A percentile compares a stretch with the other conserved stretches of the same genome.
These are phyloP conservation scores for Eugnorisma glareosa DNA, from an alignment of 2,888 invertebrate genomes.

Conservation along the genomic window DNA sequence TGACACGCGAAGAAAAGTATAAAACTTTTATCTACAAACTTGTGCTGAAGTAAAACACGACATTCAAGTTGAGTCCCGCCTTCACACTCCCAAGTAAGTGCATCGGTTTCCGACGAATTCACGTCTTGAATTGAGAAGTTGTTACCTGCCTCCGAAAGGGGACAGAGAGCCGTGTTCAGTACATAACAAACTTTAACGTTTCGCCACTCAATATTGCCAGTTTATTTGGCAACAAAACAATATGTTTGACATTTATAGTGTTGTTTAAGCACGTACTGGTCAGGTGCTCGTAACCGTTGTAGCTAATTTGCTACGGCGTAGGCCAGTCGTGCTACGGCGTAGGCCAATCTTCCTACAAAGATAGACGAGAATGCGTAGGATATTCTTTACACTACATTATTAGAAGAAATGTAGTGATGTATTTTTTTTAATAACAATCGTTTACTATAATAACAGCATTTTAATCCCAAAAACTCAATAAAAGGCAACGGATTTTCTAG, in stretches of 20 bases:
- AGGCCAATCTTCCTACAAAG: background rate
- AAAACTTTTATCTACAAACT: slow-evolving; percentile 42
- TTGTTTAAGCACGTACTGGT: slow-evolving; percentile 2
- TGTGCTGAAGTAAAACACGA: slow-evolving; percentile 35
- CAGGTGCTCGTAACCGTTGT: background rate
- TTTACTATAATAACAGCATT: background rate
- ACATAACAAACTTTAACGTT: slow-evolving; percentile 46
- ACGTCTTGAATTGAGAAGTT: slow-evolving; percentile 58
- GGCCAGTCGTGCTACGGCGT: background rate
- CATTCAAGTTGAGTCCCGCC: slow-evolving; percentile 39
- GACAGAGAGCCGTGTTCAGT: slow-evolving; percentile 33
- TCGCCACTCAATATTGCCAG: slow-evolving; percentile 20
- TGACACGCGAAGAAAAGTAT: slow-evolving; percentile 21
- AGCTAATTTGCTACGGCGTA: slow-evolving; percentile 45
- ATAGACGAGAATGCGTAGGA: background rate
- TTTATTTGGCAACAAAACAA: slow-evolving; percentile 36
- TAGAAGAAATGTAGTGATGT: background rate
- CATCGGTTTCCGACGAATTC: slow-evolving; percentile 51
- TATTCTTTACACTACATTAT: background rate
- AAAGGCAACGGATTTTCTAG: background rate
- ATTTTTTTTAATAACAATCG: background rate
- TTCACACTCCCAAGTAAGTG: slow-evolving; percentile 47
- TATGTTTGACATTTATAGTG: slow-evolving; percentile 22
- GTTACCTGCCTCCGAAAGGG: slow-evolving; percentile 51
- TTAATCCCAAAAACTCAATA: background rate